Evolutionary conservation across 2,888 invertebrate genomes (phyloP).

Genomic region (Dryobotodes eremita): DNA sequence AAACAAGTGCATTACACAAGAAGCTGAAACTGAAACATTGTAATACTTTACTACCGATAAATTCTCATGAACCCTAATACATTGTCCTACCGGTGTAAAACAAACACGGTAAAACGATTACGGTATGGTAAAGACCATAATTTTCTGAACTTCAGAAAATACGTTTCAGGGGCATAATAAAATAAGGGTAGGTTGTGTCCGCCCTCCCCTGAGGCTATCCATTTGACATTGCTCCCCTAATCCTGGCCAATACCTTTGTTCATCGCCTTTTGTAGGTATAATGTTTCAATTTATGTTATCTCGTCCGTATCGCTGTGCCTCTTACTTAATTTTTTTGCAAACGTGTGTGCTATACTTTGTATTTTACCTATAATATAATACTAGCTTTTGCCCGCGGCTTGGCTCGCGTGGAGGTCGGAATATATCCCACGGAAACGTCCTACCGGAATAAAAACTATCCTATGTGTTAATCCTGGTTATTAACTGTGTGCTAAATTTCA

Average conservation of each 20-base stretch:
- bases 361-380: neutral
- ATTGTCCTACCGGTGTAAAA: slow-evolving; percentile 31
- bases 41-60: slow-evolving; percentile 42
- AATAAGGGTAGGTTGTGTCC: slow-evolving; percentile 61
- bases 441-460: no score
- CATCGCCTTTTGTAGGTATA: slow-evolving; percentile 39
- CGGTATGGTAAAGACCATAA: slow-evolving; percentile 39
- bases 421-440: no score
- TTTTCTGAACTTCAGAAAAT: slow-evolving; percentile 48
- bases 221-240: slow-evolving; percentile 70
- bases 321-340: slow-evolving; percentile 11
- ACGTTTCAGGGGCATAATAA: slow-evolving; percentile 53
- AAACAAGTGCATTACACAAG: slow-evolving; percentile 27
- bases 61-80: slow-evolving; percentile 35
- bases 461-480: no score
- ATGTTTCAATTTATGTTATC: slow-evolving; percentile 62
- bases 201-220: slow-evolving; percentile 63
- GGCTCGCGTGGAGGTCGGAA: no score
- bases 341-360: neutral
- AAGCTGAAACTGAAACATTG: slow-evolving; percentile 34
- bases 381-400: no score
- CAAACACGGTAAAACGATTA: slow-evolving; percentile 51
- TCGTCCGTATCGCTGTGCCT: neutral
- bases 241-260: slow-evolving; percentile 53
- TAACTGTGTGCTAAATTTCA: no score